A percentile compares a stretch with the other conserved stretches of the same genome.
These are phyloP conservation scores for Pseudotriccus pelzelni DNA, from an alignment of 2,797 vertebrate species.

Conservation along the genomic window DNA sequence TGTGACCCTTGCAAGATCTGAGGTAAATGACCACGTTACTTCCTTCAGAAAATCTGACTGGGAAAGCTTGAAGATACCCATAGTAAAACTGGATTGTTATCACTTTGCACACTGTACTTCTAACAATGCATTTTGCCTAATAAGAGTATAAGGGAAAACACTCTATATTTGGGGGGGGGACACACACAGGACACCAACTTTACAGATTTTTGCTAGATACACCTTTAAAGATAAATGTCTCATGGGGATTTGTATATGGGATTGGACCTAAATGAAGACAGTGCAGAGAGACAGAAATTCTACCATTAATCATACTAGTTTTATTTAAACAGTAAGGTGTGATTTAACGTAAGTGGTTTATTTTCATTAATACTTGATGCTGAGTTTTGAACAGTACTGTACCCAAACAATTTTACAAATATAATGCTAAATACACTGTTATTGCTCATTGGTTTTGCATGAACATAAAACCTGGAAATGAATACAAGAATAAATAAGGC, in stretches of 20 bases:
- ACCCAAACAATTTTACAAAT: slow-evolving; percentile 11
- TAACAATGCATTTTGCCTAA: background rate
- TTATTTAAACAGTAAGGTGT: slow-evolving; percentile 10
- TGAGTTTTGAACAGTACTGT: slow-evolving; percentile 13
- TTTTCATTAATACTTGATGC: slow-evolving; percentile 1
- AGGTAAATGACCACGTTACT: background rate
- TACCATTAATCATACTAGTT: slow-evolving; percentile 12
- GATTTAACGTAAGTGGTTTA: background rate
- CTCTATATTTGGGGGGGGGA: accelerated
- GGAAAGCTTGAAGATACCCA: background rate
- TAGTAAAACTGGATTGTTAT: background rate
- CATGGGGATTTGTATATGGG: background rate
- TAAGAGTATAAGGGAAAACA: background rate
- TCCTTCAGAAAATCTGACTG: background rate
- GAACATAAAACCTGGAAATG: background rate
- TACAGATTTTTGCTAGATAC: background rate
- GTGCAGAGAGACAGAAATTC: background rate
- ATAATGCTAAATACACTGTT: background rate
- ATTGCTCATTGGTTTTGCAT: slow-evolving; percentile 29
- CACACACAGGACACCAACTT: too few relatives aligned
- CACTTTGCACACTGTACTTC: background rate
- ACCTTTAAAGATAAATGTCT: background rate
- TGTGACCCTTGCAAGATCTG: background rate
- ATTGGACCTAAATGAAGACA: background rate
- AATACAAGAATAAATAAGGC: slow-evolving; percentile 45